A percentile compares a stretch with the other conserved stretches of the same genome.
Conservation (phyloP, 2,888 invertebrate genomes). For the Labia minor region DNA sequence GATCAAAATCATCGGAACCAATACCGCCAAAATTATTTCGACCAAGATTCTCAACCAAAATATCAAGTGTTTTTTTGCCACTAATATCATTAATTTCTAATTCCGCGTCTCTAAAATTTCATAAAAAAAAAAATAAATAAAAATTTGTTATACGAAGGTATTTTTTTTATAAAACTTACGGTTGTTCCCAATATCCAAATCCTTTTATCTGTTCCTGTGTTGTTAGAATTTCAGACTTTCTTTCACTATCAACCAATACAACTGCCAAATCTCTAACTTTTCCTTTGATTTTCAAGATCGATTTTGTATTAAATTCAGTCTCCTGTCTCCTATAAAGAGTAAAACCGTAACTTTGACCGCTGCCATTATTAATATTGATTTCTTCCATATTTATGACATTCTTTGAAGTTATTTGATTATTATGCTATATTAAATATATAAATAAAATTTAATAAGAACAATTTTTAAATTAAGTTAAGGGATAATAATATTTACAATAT, state of each 20-base stretch:
- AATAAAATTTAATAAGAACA: too few relatives aligned
- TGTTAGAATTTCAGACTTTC: slow-evolving; percentile 34
- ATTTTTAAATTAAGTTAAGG: too few relatives aligned
- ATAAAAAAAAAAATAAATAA: too few relatives aligned
- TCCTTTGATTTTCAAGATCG: slow-evolving; percentile 35
- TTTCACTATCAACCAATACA: slow-evolving; percentile 38
- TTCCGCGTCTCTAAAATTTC: slow-evolving; percentile 31
- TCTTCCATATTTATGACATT: slow-evolving; percentile 32
- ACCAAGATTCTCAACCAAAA: slow-evolving; percentile 34
- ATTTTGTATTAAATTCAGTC: slow-evolving; percentile 27
- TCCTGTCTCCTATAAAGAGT: slow-evolving; percentile 40
- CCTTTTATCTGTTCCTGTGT: slow-evolving; percentile 31
- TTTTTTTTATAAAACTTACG: too few relatives aligned
- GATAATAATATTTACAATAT: slow-evolving; percentile 28
- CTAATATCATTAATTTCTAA: slow-evolving; percentile 29
- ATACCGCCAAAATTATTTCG: slow-evolving; percentile 34
- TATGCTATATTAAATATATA: slow-evolving; percentile 15
- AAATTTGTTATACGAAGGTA: too few relatives aligned
- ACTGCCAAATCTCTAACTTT: slow-evolving; percentile 42
- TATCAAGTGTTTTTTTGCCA: slow-evolving; percentile 31
- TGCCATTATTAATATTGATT: slow-evolving; percentile 34
- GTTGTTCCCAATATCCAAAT: slow-evolving; percentile 38
- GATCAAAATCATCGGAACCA: slow-evolving; percentile 31
- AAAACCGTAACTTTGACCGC: slow-evolving; percentile 48
- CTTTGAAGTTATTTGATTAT: slow-evolving; percentile 22